Evolutionary conservation across 2,797 vertebrate species (phyloP).

Genomic region (Aulostomus chinensis): DNA sequence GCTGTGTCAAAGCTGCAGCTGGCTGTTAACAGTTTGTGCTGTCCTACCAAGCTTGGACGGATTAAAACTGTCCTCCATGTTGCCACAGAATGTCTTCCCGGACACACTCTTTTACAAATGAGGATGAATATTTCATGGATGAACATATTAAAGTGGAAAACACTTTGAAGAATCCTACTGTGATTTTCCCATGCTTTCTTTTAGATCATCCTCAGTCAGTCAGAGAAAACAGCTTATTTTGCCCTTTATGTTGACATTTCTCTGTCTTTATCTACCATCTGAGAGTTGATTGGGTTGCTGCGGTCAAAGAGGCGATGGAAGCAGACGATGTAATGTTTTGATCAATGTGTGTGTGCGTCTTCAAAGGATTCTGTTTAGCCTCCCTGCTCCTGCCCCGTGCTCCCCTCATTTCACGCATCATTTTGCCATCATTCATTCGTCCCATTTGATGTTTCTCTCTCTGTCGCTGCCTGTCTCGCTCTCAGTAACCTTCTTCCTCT

Average conservation of each 20-base stretch:
- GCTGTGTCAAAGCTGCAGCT: constrained; percentile 27
- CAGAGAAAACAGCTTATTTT: constrained; percentile 7
- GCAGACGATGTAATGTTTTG: constrained; percentile 17
- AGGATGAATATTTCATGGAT: constrained; percentile 37
- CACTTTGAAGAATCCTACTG: constrained; percentile 1
- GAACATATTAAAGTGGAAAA: constrained; percentile 26
- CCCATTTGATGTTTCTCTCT: constrained; percentile 38
- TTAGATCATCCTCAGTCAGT: not conserved
- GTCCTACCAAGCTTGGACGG: constrained; percentile 5
- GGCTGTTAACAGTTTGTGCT: constrained; percentile 17
- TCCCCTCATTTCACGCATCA: constrained; percentile 66
- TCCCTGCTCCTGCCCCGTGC: constrained; percentile 14
- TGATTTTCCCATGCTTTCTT: constrained; percentile 1
- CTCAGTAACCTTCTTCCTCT: constrained; percentile 9
- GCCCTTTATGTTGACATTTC: constrained; percentile 29
- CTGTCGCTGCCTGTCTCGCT: constrained; percentile 25
- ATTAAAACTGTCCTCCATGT: constrained; percentile 18
- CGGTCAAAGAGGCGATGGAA: constrained; percentile 10
- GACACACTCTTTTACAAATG: constrained; percentile 18
- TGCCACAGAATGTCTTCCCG: constrained; percentile 8
- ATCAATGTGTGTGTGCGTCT: constrained; percentile 48
- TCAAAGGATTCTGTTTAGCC: constrained; percentile 22
- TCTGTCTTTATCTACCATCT: constrained; percentile 13
- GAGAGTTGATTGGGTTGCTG: constrained; percentile 8
- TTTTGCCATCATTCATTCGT: constrained; percentile 67